Conservation (phyloP, 2,888 invertebrate species). For the Erebia aethiops region DNA sequence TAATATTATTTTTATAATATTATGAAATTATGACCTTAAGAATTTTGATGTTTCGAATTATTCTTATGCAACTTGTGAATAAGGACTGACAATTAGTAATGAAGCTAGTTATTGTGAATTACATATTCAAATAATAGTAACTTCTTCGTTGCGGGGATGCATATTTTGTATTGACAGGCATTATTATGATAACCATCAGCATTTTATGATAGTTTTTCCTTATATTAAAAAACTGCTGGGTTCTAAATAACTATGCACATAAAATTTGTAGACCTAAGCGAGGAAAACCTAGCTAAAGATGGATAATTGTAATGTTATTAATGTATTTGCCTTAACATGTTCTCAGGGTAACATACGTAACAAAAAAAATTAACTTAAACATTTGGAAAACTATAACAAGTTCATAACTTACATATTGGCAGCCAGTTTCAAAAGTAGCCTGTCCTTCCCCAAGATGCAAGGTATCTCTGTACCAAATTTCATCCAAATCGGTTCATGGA, state of each 20-base stretch:
- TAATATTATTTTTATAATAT: conserved; percentile 73
- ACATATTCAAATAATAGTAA: conserved; percentile 53
- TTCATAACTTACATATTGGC: not conserved
- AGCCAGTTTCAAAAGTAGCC: not conserved
- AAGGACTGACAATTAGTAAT: conserved; percentile 68
- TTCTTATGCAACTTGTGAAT: conserved; percentile 68
- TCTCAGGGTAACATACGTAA: conserved; percentile 30
- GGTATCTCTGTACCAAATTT: too few species aligned
- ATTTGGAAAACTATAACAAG: not conserved
- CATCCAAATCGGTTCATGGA: too few species aligned
- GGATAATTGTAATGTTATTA: conserved; percentile 24
- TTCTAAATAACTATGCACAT: conserved; percentile 29
- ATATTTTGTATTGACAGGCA: conserved; percentile 51
- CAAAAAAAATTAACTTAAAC: too few species aligned
- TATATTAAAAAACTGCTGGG: conserved; percentile 26
- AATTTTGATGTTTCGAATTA: conserved; percentile 64
- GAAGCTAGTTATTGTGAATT: conserved; percentile 62
- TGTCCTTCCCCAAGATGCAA: too few species aligned
- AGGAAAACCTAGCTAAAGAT: conserved; percentile 32
- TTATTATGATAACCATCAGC: conserved; percentile 48
- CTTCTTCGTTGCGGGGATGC: conserved; percentile 55
- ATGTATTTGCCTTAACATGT: conserved; percentile 31
- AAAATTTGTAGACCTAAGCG: conserved; percentile 37
- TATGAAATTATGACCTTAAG: conserved; percentile 67
- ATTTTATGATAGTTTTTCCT: conserved; percentile 41